phyloP scores from a whole-genome alignment of 2,888 invertebrate genomes.

The Mycalesis mineus region DNA sequence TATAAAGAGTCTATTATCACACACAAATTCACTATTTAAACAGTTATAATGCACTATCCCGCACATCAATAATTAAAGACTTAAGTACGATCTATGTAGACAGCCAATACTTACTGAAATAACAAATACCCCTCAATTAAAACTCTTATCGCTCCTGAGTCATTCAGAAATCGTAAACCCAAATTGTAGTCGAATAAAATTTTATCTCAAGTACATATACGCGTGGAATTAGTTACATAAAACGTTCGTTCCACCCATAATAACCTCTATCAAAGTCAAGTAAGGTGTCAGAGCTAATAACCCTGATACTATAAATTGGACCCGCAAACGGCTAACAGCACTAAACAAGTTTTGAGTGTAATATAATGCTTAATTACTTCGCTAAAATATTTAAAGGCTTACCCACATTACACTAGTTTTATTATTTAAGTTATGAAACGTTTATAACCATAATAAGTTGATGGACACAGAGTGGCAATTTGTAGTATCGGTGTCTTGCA shows the following conservation, averaged over 20 bases:
- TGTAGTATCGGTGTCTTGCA: no score
- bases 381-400: slow-evolving; percentile 15
- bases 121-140: neutral
- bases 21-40: no score
- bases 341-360: slow-evolving; percentile 16
- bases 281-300: slow-evolving; percentile 11
- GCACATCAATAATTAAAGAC: no score
- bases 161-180: neutral
- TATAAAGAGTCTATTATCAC: no score
- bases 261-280: slow-evolving; percentile 16
- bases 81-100: no score
- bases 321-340: slow-evolving; percentile 8
- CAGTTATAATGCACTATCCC: no score
- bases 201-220: neutral
- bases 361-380: slow-evolving; percentile 28
- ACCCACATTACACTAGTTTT: neutral
- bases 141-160: neutral
- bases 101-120: no score
- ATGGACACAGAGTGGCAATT: no score
- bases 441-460: no score
- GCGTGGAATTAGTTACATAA: neutral
- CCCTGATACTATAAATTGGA: slow-evolving; percentile 7
- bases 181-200: slow-evolving; percentile 1
- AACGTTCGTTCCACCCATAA: slow-evolving; percentile 6
- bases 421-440: no score